Conservation (phyloP, 2,888 invertebrate species). For the Polietes domitor region DNA sequence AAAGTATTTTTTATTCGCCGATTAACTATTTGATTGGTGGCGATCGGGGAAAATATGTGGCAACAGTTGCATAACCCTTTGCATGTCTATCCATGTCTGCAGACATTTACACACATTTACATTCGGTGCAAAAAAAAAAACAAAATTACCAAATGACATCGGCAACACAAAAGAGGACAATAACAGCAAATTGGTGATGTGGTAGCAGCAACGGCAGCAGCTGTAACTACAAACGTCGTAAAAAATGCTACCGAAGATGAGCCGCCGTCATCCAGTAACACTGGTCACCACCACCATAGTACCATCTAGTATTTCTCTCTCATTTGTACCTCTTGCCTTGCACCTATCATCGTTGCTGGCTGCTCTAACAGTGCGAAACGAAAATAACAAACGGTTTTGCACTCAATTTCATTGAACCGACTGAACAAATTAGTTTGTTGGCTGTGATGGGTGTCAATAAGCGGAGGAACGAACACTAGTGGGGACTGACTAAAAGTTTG, state of each 20-base stretch:
- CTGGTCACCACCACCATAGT: slow-evolving; percentile 40
- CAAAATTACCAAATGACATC: slow-evolving; percentile 55
- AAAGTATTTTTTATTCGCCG: too few species aligned
- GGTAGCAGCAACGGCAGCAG: slow-evolving; percentile 50
- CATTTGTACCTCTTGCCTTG: neutral
- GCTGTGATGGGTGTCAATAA: slow-evolving; percentile 67
- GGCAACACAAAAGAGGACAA: slow-evolving; percentile 47
- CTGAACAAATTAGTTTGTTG: slow-evolving; percentile 73
- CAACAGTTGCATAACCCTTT: neutral
- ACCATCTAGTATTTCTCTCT: neutral
- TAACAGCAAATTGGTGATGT: slow-evolving; percentile 31
- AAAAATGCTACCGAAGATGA: slow-evolving; percentile 47
- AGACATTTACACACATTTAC: slow-evolving; percentile 1
- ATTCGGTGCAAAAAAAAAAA: neutral
- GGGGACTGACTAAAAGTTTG: neutral
- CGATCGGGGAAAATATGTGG: too few species aligned
- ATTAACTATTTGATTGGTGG: too few species aligned
- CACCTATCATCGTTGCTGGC: slow-evolving; percentile 7
- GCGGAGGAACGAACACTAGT: neutral
- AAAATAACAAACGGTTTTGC: slow-evolving; percentile 71
- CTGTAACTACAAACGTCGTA: slow-evolving; percentile 46
- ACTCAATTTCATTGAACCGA: slow-evolving; percentile 75
- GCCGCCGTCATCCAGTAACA: slow-evolving; percentile 6
- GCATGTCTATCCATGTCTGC: slow-evolving; percentile 7
- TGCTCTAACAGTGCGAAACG: slow-evolving; percentile 48